These are phyloP conservation scores for Hydrochoerus hydrochaeris DNA, from an alignment of 2,113 vertebrate species.

Conservation along the genomic window DNA sequence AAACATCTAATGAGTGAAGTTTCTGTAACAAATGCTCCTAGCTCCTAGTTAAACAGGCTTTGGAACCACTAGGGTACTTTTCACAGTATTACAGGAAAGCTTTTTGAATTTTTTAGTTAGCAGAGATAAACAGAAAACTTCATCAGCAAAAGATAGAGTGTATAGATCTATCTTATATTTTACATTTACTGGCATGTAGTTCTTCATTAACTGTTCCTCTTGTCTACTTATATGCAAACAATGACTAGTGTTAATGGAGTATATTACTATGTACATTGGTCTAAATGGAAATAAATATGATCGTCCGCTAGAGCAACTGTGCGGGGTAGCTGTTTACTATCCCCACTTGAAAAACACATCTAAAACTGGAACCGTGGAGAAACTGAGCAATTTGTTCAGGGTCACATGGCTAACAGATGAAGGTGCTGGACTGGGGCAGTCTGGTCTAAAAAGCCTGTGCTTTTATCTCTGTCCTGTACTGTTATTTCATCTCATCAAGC, in stretches of 20 bases:
- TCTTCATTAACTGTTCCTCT: neutral
- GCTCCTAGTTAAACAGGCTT: neutral
- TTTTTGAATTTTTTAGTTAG: neutral
- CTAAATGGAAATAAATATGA: neutral
- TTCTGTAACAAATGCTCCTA: slow-evolving; percentile 46
- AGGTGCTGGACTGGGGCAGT: neutral
- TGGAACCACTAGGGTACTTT: neutral
- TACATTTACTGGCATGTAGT: neutral
- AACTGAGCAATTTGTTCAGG: slow-evolving; percentile 23
- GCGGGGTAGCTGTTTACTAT: neutral
- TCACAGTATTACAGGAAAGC: neutral
- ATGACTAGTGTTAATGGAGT: neutral
- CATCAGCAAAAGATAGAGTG: neutral
- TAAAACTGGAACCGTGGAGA: neutral
- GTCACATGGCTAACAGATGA: neutral
- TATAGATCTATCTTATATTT: neutral
- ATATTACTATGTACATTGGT: neutral
- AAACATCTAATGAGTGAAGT: slow-evolving; percentile 13
- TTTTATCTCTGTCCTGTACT: neutral
- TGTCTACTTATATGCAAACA: neutral
- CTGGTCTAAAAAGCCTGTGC: neutral
- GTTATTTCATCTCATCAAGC: neutral
- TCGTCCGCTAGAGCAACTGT: neutral
- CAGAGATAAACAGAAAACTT: slow-evolving; percentile 5
- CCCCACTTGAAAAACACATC: neutral